These are phyloP conservation scores for Pycnomerus fuliginosus DNA, from an alignment of 2,888 invertebrate species.

Conservation along the genomic window DNA sequence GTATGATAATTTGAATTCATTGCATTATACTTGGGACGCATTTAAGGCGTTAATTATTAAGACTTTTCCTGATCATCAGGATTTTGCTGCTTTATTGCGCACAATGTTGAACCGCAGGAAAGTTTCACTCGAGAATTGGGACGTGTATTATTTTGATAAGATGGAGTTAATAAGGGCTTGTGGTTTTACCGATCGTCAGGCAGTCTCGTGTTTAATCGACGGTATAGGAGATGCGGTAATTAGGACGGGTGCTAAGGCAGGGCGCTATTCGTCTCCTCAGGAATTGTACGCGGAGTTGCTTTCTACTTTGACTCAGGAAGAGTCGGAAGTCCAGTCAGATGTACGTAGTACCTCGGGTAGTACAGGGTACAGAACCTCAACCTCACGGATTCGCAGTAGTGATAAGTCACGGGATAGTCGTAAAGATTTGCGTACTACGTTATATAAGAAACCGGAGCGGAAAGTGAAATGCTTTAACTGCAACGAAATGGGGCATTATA, in stretches of 20 bases:
- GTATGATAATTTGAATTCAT: constrained; percentile 25
- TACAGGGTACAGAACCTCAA: background rate
- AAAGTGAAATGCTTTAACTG: constrained; percentile 21
- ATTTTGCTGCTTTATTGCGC: constrained; percentile 19
- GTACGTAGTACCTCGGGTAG: too few species aligned
- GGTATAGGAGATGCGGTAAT: constrained; percentile 14
- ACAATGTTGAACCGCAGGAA: constrained; percentile 24
- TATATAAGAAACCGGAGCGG: background rate
- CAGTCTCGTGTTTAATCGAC: constrained; percentile 25
- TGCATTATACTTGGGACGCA: constrained; percentile 25
- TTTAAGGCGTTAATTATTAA: constrained; percentile 25
- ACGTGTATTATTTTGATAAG: constrained; percentile 28
- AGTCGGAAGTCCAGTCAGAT: background rate
- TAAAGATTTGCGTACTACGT: background rate
- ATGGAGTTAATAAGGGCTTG: constrained; percentile 22
- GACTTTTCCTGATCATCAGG: constrained; percentile 26
- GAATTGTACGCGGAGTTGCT: constrained; percentile 12
- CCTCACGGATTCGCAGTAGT: background rate
- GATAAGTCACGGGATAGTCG: background rate
- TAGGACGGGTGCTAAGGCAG: constrained; percentile 18
- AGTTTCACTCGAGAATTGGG: constrained; percentile 18
- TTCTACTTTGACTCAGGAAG: background rate
- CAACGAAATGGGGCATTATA: constrained; percentile 15
- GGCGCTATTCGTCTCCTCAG: constrained; percentile 13
- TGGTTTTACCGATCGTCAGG: constrained; percentile 7